These are phyloP conservation scores for Ochlodes sylvanus DNA, from an alignment of 2,888 invertebrate genomes.

Conservation along the genomic window DNA sequence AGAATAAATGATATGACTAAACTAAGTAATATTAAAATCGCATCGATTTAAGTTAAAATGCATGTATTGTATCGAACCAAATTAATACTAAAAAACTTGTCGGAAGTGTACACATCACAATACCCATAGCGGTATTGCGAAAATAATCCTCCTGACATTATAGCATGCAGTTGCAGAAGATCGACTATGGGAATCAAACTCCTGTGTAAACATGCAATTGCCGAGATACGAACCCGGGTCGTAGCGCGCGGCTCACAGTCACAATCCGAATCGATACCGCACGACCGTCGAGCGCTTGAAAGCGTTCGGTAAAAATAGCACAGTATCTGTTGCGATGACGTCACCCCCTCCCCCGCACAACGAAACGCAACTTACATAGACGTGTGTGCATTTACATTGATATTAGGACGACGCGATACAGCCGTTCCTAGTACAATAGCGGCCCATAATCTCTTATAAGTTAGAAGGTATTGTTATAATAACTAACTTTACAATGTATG, in stretches of 20 bases:
- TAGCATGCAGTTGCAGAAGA: constrained; percentile 75
- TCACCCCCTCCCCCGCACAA: not conserved
- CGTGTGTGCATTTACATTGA: too few species aligned
- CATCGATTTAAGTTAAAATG: too few species aligned
- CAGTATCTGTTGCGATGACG: constrained; percentile 14
- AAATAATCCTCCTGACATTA: constrained; percentile 61
- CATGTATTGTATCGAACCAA: not conserved
- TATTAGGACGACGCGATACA: too few species aligned
- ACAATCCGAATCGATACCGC: constrained; percentile 19
- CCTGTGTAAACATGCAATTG: constrained; percentile 55
- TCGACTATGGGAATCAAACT: constrained; percentile 53
- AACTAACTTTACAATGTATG: too few species aligned
- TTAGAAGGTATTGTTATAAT: too few species aligned
- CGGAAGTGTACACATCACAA: constrained; percentile 74
- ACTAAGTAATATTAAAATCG: too few species aligned
- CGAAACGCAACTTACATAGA: too few species aligned
- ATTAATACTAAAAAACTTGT: constrained; percentile 51
- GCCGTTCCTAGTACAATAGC: too few species aligned
- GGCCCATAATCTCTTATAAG: too few species aligned
- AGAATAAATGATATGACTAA: too few species aligned
- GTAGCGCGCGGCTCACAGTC: not conserved
- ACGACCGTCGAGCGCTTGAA: constrained; percentile 13
- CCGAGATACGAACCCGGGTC: constrained; percentile 19
- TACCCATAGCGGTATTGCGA: constrained; percentile 48
- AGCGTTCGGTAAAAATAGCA: not conserved